Base-by-base conservation (phyloP, 2,888 invertebrate species). In the Drosophila greeni region DNA sequence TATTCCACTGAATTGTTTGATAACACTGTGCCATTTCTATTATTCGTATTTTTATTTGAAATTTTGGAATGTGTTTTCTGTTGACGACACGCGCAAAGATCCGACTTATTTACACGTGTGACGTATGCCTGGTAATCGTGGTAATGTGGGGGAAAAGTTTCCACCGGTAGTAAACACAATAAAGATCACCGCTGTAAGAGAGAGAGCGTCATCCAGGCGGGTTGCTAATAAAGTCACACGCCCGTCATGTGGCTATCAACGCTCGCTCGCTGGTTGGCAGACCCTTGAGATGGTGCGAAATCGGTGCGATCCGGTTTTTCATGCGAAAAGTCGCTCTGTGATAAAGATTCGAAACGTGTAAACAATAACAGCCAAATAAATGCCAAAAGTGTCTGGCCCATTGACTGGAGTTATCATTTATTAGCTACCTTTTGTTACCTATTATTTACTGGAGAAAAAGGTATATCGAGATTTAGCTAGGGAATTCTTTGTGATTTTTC, bases 181-280 rank as follows among this genome's bases (percentile, higher is more conserved):
- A 66, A 52, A 52, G 33, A 49, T 47, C 55, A 59, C 39, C 33
- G 24, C 45, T 64, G 68, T 66, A 43, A 74, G 51, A 59, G 56
- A 54, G 43, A 59, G 56, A 54, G 43, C 60, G 60, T 55, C 52
- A 47, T 45, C 34, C 45, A 40, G 9, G 53, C 23, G 43, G 16
- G 16, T 9, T 53, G 64, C 37, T 43, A 64, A 54, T 55, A 60
- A 45, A 59, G 74, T 76, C 81, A 82, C 73, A 73, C 43, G 73
- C 69, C 65, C 58, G 77, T 78, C 82, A 75, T 72, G 81, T 77
- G 78, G 62, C 70, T 81, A 77, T 75, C 78, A 81, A 58, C 66
- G 45, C 5, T 18, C 4, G 33, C 60, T 54, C 5, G 9, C n/a
- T 42, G 9, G 36, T 34, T 23, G 66, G 14, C 18, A 23, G 56